Percentiles rank a stretch among this genome's conserved stretches.
Evolutionary conservation across 2,888 invertebrate genomes (phyloP).

Genomic region (Exocentrus adspersus): DNA sequence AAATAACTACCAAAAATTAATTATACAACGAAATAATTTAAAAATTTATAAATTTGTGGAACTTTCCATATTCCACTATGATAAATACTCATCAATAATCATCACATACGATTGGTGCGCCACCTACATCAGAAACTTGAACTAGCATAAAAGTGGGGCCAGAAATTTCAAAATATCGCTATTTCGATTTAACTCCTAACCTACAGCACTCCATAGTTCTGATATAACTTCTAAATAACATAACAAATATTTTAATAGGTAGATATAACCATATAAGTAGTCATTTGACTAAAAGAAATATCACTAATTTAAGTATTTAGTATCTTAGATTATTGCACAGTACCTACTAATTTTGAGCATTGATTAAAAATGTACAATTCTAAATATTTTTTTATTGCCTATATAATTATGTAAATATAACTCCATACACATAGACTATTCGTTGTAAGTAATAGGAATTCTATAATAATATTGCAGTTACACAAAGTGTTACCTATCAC

Average conservation of each 20-base stretch:
- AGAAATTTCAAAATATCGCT: no score
- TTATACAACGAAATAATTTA: no score
- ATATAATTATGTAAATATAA: conserved; percentile 16
- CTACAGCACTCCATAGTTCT: no score
- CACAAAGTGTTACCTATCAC: conserved; percentile 2
- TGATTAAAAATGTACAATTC: conserved; percentile 24
- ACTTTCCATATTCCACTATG: no score
- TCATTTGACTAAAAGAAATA: conserved; percentile 48
- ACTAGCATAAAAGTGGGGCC: no score
- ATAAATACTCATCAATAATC: no score
- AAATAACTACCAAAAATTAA: no score
- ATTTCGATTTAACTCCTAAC: no score
- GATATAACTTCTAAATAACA: conserved; percentile 2
- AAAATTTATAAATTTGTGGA: no score
- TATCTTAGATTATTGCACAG: conserved; percentile 51
- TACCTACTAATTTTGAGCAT: conserved; percentile 48
- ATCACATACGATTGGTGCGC: no score
- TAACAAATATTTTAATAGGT: conserved; percentile 29
- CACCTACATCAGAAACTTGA: no score
- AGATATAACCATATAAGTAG: conserved; percentile 42
- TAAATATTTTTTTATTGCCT: conserved; percentile 13
- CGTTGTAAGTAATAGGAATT: conserved; percentile 26
- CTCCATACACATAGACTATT: conserved; percentile 17
- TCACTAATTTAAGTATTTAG: conserved; percentile 45
- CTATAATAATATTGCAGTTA: conserved; percentile 12